Conservation (phyloP, 2,888 invertebrate species). For the Zygaena filipendulae region DNA sequence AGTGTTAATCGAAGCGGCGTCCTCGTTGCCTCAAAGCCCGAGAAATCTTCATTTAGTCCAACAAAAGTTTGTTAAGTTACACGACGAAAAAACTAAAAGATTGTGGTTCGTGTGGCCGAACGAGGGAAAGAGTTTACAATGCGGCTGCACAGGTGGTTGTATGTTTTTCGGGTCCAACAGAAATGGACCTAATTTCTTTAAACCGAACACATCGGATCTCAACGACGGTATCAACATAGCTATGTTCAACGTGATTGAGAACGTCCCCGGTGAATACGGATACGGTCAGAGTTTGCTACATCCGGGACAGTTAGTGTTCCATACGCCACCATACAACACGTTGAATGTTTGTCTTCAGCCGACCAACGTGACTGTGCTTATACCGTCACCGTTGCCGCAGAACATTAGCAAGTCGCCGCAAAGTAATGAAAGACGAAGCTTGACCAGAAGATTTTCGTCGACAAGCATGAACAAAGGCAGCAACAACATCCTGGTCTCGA, state of each 20-base stretch:
- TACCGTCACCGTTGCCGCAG: slow-evolving; percentile 54
- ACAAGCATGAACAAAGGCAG: slow-evolving; percentile 58
- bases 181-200: slow-evolving; percentile 90
- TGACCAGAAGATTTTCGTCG: slow-evolving; percentile 60
- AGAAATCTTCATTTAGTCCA: slow-evolving; percentile 82
- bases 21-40: slow-evolving; percentile 81
- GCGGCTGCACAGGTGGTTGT: slow-evolving; percentile 97
- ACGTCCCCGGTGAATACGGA: slow-evolving; percentile 84
- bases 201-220: slow-evolving; percentile 82
- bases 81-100: slow-evolving; percentile 86
- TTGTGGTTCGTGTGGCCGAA: slow-evolving; percentile 95
- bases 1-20: slow-evolving; percentile 88
- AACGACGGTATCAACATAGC: slow-evolving; percentile 87
- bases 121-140: slow-evolving; percentile 77
- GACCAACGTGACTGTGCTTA: slow-evolving; percentile 48
- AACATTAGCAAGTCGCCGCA: slow-evolving; percentile 48
- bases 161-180: slow-evolving; percentile 93
- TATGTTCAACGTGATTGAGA: slow-evolving; percentile 76
- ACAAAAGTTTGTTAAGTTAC: slow-evolving; percentile 83
- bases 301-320: slow-evolving; percentile 86
- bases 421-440: slow-evolving; percentile 44
- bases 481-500: slow-evolving; percentile 47
- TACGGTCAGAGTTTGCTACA: slow-evolving; percentile 95
- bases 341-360: slow-evolving; percentile 82
- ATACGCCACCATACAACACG: slow-evolving; percentile 88